These are phyloP conservation scores for Conistra vaccinii DNA, from an alignment of 2,888 invertebrate species.

Conservation along the genomic window DNA sequence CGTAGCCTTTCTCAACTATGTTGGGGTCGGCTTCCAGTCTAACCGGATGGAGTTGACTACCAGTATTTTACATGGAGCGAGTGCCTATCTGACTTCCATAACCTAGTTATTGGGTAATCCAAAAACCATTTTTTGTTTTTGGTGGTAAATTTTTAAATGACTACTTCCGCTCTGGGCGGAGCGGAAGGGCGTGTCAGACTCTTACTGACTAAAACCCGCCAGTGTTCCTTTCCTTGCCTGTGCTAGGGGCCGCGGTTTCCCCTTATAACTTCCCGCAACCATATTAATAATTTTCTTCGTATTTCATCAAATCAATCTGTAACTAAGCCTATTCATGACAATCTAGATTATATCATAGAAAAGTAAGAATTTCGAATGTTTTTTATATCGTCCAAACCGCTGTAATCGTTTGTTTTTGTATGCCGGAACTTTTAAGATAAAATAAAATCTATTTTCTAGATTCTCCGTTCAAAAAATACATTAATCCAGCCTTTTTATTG, in stretches of 20 bases:
- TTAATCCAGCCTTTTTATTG: constrained; percentile 15
- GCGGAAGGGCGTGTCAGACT: too few species aligned
- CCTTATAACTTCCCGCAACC: too few species aligned
- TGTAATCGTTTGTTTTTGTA: neutral
- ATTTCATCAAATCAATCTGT: neutral
- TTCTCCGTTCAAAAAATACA: neutral
- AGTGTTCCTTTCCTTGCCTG: too few species aligned
- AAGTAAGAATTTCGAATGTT: neutral
- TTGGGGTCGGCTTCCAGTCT: neutral
- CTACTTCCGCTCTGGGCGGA: too few species aligned
- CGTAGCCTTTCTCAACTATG: neutral
- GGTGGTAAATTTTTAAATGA: too few species aligned
- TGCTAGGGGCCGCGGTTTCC: too few species aligned
- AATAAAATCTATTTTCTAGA: neutral
- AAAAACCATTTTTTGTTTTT: too few species aligned
- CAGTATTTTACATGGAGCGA: neutral
- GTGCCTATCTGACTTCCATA: neutral
- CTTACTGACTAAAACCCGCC: too few species aligned
- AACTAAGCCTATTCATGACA: neutral
- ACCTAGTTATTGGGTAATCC: neutral
- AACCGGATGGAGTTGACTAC: neutral
- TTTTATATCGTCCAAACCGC: neutral
- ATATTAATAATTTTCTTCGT: too few species aligned
- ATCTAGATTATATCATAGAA: neutral
- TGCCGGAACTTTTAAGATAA: neutral